These are phyloP conservation scores for Pachypsylla venusta DNA, from an alignment of 1,140 invertebrate genomes.

Conservation along the genomic window DNA sequence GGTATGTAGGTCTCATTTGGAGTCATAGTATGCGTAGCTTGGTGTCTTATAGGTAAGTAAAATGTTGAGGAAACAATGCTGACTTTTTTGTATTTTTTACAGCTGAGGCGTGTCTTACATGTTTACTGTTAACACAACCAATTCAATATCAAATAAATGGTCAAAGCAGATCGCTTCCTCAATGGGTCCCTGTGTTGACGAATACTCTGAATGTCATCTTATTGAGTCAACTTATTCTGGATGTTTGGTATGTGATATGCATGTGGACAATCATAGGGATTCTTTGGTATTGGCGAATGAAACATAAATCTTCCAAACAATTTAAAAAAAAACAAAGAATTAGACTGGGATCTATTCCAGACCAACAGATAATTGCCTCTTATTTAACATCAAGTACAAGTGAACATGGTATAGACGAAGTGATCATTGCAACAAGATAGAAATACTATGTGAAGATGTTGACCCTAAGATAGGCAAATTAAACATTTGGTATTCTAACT, in stretches of 20 bases:
- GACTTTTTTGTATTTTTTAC: background rate
- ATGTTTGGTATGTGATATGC: background rate
- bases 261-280: slow-evolving; percentile 2
- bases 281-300: background rate
- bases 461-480: no score
- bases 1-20: no score
- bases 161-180: background rate
- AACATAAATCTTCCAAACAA: slow-evolving; percentile 2
- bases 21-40: no score
- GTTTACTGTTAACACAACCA: background rate
- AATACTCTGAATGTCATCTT: background rate
- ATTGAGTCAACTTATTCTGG: background rate
- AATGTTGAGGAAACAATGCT: no score
- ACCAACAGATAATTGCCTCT: background rate
- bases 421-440: background rate
- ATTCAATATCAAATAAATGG: background rate
- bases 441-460: no score
- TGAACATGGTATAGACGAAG: background rate
- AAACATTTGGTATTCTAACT: no score
- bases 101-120: slow-evolving; percentile 5
- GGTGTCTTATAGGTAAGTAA: no score
- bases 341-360: background rate
- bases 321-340: background rate
- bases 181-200: background rate
- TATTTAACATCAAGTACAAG: background rate